These are phyloP conservation scores for Carettochelys insculpta DNA, from an alignment of 2,113 vertebrate genomes.

Conservation along the genomic window DNA sequence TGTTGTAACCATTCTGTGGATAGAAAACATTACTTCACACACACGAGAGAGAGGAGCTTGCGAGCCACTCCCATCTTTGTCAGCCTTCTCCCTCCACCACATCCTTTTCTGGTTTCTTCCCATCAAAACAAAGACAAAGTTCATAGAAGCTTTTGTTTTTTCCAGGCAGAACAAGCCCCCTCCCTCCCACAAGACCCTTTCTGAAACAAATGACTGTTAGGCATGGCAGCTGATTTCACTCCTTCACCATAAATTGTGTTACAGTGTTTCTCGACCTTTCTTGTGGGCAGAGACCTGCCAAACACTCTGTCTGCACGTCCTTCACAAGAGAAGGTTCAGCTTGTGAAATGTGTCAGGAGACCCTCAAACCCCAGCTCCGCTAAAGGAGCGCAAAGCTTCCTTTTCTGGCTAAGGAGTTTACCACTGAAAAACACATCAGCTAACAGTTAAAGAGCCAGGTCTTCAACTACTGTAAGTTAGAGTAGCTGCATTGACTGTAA, in stretches of 20 bases:
- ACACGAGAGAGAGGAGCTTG: too few relatives aligned
- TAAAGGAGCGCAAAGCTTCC: rapidly evolving
- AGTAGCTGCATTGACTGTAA: not conserved
- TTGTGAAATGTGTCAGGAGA: not conserved
- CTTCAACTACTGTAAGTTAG: not conserved
- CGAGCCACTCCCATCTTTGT: not conserved
- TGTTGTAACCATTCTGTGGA: not conserved
- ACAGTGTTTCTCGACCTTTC: not conserved
- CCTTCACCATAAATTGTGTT: not conserved
- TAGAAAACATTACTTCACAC: not conserved
- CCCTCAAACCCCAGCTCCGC: not conserved
- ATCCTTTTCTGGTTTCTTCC: not conserved
- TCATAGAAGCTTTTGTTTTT: not conserved
- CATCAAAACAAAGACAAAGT: rapidly evolving
- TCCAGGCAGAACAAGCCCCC: not conserved
- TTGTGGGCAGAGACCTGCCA: not conserved
- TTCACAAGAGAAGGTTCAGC: not conserved
- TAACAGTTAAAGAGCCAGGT: not conserved
- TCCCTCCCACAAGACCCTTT: rapidly evolving
- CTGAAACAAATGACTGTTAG: not conserved
- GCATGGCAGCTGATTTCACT: not conserved
- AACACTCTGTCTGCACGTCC: not conserved
- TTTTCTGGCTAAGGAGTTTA: not conserved
- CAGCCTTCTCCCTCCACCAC: rapidly evolving
- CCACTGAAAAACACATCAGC: rapidly evolving